Conservation (phyloP, 2,113 vertebrate species). For the Mormyrus iriodes region DNA sequence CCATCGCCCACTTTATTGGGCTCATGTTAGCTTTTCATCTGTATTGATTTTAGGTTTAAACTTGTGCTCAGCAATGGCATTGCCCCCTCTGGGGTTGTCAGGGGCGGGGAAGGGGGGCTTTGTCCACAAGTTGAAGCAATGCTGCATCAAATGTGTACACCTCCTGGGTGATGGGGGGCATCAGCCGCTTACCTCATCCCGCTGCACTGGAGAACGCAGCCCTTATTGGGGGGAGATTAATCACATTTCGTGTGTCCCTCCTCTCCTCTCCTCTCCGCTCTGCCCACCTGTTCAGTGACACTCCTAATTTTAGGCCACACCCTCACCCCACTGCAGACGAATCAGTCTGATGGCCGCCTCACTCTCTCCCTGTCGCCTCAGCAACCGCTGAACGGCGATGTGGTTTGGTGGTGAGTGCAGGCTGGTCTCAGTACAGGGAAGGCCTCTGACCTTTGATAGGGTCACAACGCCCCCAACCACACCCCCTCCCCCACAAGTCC, state of each 20-base stretch:
- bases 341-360: slow-evolving; percentile 23
- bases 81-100: not conserved
- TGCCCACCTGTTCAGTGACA: slow-evolving; percentile 5
- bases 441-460: not conserved
- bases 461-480: not conserved
- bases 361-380: slow-evolving; percentile 18
- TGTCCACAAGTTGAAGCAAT: not conserved
- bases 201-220: not conserved
- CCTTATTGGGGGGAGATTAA: not conserved
- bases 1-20: not conserved
- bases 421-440: slow-evolving; percentile 21
- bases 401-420: not conserved
- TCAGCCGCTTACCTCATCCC: not conserved
- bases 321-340: slow-evolving; percentile 28
- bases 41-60: slow-evolving; percentile 19
- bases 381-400: not conserved
- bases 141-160: not conserved
- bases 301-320: slow-evolving; percentile 46
- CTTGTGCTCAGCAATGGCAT: not conserved
- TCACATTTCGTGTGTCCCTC: not conserved
- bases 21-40: slow-evolving; percentile 8
- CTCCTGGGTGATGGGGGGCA: not conserved
- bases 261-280: not conserved
- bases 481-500: not conserved
- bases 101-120: not conserved